Evolutionary conservation across 1,140 invertebrate species (phyloP), one percentile per base, ranked within the genome.

Genomic region (Radopholus similis): DNA sequence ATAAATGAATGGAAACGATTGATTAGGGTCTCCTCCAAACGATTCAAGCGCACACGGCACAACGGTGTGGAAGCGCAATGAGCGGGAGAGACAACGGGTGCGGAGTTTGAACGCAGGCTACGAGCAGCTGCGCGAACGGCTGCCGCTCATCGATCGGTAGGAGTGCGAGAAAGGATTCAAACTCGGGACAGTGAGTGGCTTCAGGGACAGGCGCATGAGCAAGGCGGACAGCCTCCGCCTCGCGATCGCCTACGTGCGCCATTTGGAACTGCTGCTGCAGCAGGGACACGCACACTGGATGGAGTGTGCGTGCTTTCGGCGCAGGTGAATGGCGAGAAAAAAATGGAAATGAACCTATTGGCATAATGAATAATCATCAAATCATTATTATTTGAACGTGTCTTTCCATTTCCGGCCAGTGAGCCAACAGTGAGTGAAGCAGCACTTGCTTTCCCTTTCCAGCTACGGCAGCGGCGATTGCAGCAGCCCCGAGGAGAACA

Each of bases 21-120:
- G 28, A 64, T 26, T 59, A 49, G 21, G 15, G 23, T 26, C 23
- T 18, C 34, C 38, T 9, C 21, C n/a, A 21, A 60, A 60, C 15
- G n/a, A n/a, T 60, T 60, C 49, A 60, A 54, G 58, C n/a, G 44
- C 58, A 11, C 58, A 62, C 21, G 74, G 77, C 5, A 81, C 78
- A 4, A 85, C 84, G 8, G 83, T 84, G 21, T 74, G 83, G 66
- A 77, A 80, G 35, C 74, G 84, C 13, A 85, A 85, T 71, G 84
- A 85, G 66, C 75, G 84, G 8, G 84, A 85, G 67, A 58, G 84
- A 28, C 75, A 82, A 56, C 74, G 84, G 84, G 90, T 93, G 9
- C 87, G 89, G 38, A 90, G 91, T 66, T 88, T 95, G 49, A 89
- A 92, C 78, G 88, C 89, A 69, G 89, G 89, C 67, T 89, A 95